phyloP scores from a whole-genome alignment of 2,888 invertebrate genomes.

The Lamellibrachia columna region DNA sequence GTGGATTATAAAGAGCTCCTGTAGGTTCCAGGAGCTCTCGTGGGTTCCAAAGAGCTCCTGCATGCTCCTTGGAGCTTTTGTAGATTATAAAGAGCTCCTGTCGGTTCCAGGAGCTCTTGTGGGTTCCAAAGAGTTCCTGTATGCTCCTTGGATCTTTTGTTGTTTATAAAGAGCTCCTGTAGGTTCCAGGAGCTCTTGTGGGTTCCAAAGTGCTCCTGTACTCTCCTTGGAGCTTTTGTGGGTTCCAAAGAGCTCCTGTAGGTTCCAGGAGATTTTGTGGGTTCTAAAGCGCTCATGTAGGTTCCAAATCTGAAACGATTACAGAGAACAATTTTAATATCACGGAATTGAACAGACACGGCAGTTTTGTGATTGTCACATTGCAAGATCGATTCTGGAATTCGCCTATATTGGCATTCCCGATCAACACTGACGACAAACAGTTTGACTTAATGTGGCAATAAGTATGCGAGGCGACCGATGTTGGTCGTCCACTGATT shows the following conservation, averaged over 20 bases:
- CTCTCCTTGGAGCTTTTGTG: background rate
- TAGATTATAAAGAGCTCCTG: background rate
- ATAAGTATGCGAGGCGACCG: background rate
- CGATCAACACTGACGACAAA: background rate
- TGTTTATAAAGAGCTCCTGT: background rate
- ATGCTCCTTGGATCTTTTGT: background rate
- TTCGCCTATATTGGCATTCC: background rate
- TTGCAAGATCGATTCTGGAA: background rate
- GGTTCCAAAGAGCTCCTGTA: background rate
- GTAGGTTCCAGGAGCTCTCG: background rate
- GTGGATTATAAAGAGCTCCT: background rate
- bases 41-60: no score
- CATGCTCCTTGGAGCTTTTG: background rate
- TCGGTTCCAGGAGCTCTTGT: background rate
- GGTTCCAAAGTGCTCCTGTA: background rate
- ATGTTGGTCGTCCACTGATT: background rate
- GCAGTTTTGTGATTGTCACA: background rate
- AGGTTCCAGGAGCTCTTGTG: background rate
- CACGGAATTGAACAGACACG: background rate
- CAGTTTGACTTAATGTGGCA: constrained; percentile 11
- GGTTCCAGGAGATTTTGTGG: background rate
- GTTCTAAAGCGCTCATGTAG: background rate
- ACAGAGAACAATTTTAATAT: background rate
- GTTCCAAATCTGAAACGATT: background rate
- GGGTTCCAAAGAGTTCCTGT: background rate